Conservation (phyloP, 2,113 vertebrate species). For the Alosa alosa region DNA sequence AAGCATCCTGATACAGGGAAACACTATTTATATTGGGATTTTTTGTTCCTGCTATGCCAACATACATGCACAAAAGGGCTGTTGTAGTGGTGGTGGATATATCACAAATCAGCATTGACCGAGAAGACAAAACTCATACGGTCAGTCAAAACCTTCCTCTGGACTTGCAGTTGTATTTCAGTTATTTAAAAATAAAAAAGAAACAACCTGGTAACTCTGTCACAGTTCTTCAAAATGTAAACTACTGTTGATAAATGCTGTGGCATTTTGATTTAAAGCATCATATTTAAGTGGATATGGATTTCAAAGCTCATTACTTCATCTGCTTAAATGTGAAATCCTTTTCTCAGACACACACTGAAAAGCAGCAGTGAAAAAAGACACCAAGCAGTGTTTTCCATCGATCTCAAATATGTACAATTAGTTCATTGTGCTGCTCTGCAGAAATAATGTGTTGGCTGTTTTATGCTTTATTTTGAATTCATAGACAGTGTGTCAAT, state of each 20-base stretch:
- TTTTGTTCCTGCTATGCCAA: no score
- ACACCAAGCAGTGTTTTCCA: slow-evolving; percentile 43
- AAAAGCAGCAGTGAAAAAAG: background rate
- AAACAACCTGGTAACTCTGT: slow-evolving; percentile 39
- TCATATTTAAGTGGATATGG: slow-evolving; percentile 28
- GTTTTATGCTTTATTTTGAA: background rate
- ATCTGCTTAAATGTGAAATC: slow-evolving; percentile 24
- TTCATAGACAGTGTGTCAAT: background rate
- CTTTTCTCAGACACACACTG: slow-evolving; percentile 9
- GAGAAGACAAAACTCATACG: no score
- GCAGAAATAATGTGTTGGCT: slow-evolving; percentile 11
- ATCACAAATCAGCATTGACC: no score
- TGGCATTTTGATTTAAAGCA: slow-evolving; percentile 49
- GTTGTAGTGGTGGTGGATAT: no score
- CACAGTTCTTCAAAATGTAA: slow-evolving; percentile 43
- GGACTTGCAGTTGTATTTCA: slow-evolving; percentile 5
- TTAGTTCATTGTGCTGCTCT: slow-evolving; percentile 37
- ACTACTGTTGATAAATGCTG: slow-evolving; percentile 47
- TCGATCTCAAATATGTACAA: slow-evolving; percentile 38
- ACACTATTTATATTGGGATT: no score
- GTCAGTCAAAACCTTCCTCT: no score
- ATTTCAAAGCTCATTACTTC: slow-evolving; percentile 36
- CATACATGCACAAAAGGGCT: no score
- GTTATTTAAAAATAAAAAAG: slow-evolving; percentile 43
- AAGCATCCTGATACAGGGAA: no score